phyloP scores from a whole-genome alignment of 2,888 invertebrate genomes.

The Ochropleura leucogaster region DNA sequence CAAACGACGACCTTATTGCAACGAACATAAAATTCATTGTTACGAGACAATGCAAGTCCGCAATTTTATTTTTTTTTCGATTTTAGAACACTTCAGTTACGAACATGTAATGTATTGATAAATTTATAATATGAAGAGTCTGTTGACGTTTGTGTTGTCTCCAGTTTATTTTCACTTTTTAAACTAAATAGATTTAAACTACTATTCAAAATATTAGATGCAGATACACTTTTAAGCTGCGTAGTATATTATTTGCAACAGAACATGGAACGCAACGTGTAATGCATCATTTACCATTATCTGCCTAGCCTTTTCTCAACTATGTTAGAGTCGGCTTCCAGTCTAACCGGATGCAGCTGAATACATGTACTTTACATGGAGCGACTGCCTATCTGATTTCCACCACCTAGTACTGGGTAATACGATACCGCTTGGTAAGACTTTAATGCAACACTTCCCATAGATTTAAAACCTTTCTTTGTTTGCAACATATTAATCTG shows the following conservation, averaged over 20 bases:
- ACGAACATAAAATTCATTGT: background rate
- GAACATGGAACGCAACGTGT: background rate
- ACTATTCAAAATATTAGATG: slow-evolving; percentile 52
- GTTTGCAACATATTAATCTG: background rate
- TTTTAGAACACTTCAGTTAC: background rate
- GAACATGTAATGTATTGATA: background rate
- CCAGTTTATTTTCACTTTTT: slow-evolving; percentile 35
- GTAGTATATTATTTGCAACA: slow-evolving; percentile 1
- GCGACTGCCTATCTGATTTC: too few species aligned
- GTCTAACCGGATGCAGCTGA: too few species aligned
- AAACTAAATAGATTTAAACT: slow-evolving; percentile 42
- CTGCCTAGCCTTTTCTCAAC: too few species aligned
- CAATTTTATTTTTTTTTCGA: background rate
- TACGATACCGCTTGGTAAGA: too few species aligned
- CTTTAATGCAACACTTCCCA: slow-evolving; percentile 5
- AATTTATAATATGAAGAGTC: background rate
- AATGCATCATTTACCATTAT: background rate
- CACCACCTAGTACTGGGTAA: too few species aligned
- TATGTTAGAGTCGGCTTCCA: too few species aligned
- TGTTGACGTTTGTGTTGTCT: slow-evolving; percentile 14
- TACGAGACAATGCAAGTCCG: background rate
- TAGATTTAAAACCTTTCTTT: too few species aligned
- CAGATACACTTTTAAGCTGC: slow-evolving; percentile 20
- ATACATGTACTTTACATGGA: too few species aligned
- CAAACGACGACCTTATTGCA: background rate